These are phyloP conservation scores for Austrolebias charrua DNA, from an alignment of 2,797 vertebrate genomes.

Conservation along the genomic window DNA sequence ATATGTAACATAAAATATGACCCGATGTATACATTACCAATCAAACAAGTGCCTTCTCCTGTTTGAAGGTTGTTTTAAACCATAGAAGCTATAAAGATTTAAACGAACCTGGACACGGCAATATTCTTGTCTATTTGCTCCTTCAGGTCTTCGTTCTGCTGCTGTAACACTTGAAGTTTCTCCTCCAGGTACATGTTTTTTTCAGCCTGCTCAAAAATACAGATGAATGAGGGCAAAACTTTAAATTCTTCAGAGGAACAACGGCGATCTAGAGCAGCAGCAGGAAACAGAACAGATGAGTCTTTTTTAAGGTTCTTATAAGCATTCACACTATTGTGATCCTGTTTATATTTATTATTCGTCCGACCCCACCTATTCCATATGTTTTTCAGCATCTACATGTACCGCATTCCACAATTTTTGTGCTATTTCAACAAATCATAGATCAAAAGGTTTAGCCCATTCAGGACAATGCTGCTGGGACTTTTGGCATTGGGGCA, in stretches of 20 bases:
- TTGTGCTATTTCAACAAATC: too few relatives aligned
- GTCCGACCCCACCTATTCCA: too few relatives aligned
- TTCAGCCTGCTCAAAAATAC: constrained; percentile 85
- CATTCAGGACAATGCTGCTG: too few relatives aligned
- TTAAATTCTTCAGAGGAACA: constrained; percentile 68
- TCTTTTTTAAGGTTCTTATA: too few relatives aligned
- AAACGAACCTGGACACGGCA: constrained; percentile 86
- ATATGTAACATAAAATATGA: background rate
- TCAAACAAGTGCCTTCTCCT: background rate
- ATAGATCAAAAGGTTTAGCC: too few relatives aligned
- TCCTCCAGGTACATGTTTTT: constrained; percentile 94
- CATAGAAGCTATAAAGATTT: background rate
- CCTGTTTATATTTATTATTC: too few relatives aligned
- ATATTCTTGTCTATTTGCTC: constrained; percentile 93
- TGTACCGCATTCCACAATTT: too few relatives aligned
- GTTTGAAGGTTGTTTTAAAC: background rate
- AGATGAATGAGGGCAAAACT: constrained; percentile 47
- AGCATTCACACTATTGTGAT: too few relatives aligned
- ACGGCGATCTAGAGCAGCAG: background rate
- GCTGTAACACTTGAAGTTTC: constrained; percentile 91
- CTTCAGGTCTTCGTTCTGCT: constrained; percentile 95
- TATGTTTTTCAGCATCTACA: too few relatives aligned
- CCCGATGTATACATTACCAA: background rate
- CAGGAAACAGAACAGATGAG: too few relatives aligned
- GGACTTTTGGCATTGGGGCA: too few relatives aligned